These are phyloP conservation scores for Excalfactoria chinensis DNA, from an alignment of 2,113 vertebrate species.

Conservation along the genomic window DNA sequence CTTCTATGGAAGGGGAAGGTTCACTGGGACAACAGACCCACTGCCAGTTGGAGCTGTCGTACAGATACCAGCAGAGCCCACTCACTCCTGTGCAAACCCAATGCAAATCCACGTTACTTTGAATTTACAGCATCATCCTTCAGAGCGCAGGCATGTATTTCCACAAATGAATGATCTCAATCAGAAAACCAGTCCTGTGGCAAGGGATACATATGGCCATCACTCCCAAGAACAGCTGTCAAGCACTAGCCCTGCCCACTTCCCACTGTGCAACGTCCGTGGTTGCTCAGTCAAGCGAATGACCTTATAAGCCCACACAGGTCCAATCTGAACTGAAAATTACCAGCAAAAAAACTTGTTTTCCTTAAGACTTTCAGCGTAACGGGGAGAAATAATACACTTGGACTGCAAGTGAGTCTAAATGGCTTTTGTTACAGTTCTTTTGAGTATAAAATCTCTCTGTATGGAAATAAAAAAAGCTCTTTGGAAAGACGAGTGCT, in stretches of 20 bases:
- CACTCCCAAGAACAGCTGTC: constrained; percentile 69
- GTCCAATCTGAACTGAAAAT: constrained; percentile 47
- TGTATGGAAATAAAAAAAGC: constrained; percentile 37
- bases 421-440: constrained; percentile 16
- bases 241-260: constrained; percentile 64
- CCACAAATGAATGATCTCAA: constrained; percentile 67
- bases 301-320: constrained; percentile 53
- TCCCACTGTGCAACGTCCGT: constrained; percentile 53
- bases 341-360: constrained; percentile 17
- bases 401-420: neutral
- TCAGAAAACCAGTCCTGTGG: constrained; percentile 65
- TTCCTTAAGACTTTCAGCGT: neutral
- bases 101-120: neutral
- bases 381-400: constrained; percentile 24
- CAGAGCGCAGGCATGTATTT: constrained; percentile 30
- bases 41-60: constrained; percentile 7
- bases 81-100: too few species aligned
- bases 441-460: constrained; percentile 39
- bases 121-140: constrained; percentile 55
- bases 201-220: constrained; percentile 71
- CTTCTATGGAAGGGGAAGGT: neutral
- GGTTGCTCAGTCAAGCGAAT: constrained; percentile 65
- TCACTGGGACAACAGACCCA: neutral
- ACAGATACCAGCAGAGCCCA: neutral
- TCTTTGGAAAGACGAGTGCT: constrained; percentile 1